Base-by-base conservation (phyloP, 2,113 vertebrate genomes). In the Vulpes vulpes region DNA sequence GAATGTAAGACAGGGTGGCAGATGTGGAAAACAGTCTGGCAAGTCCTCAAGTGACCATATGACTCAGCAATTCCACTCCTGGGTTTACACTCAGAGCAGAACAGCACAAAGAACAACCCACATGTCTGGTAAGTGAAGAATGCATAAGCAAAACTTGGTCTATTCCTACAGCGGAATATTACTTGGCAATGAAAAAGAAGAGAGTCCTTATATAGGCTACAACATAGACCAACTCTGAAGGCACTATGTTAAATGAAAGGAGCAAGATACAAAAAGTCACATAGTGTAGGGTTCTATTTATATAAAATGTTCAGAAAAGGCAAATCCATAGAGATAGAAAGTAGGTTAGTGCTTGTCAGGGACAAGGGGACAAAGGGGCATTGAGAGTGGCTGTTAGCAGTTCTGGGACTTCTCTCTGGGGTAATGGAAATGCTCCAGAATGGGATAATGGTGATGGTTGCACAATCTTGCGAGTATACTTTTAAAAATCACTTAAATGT, bases 151-250 rank as follows among this genome's bases (percentile, higher is more conserved):
- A 23, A 84, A 78, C 4, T 32, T 16, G 60, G 27, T 53, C 60
- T 60, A 20, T 30, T 59, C 80, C 67, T 5, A 65, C 7, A 43
- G 1, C 0, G 32, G 49, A 94, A 35, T 74, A 84, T 55, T 71
- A 67, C 17, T 82, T n/a, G 76, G 65, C 57, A 84, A 9, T 53
- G 64, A 81, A 92, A 81, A 97, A 71, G 74, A 93, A 64, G 19
- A 16, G 67, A 64, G 23, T 15, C 57, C 15, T 25, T n/a, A 32
- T 3, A 64, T 19, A 35, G 67, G 23, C 57, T 60, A n/a, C 51
- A 17, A 55, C 32, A 71, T 1, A 12, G 88, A 74, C 16, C 32
- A 49, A 51, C 22, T 74, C 8, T 38, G 60, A 83, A 84, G 87
- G 69, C 51, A 51, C 30, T 6, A 73, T 2, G 2, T 67, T 76